A percentile compares a stretch with the other conserved stretches of the same genome.
Conservation (phyloP, 2,113 vertebrate genomes). For the Glaucomys volans region DNA sequence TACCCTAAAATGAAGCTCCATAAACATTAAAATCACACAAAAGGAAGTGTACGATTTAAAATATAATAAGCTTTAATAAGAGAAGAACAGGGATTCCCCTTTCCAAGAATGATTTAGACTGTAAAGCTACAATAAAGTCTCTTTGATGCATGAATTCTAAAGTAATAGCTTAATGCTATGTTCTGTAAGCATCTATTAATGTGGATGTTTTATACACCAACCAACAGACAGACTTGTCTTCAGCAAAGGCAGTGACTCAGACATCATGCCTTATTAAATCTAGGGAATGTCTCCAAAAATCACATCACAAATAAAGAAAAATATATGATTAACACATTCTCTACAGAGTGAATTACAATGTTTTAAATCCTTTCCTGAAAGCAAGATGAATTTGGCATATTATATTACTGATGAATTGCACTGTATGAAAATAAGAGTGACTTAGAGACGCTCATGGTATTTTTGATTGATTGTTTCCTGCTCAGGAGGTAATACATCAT, state of each 20-base stretch:
- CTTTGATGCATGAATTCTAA: conserved; percentile 41
- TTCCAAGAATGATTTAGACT: background rate
- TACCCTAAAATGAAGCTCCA: background rate
- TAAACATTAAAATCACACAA: background rate
- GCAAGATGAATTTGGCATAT: conserved; percentile 14
- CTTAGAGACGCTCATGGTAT: background rate
- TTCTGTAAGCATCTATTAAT: conserved; percentile 15
- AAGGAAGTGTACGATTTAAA: background rate
- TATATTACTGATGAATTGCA: conserved; percentile 47
- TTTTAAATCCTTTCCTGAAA: conserved; percentile 63
- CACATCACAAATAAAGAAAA: conserved; percentile 36
- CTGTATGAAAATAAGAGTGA: conserved; percentile 7
- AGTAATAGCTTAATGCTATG: background rate
- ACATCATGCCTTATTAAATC: background rate
- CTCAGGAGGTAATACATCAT: background rate
- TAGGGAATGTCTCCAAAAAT: conserved; percentile 55
- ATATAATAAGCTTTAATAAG: conserved; percentile 32
- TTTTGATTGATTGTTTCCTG: conserved; percentile 43
- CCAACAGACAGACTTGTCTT: background rate
- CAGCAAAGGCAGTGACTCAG: conserved; percentile 43
- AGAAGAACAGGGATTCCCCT: conserved; percentile 13
- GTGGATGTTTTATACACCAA: background rate
- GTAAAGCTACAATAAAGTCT: background rate
- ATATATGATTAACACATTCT: conserved; percentile 45
- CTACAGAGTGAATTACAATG: conserved; percentile 41